phyloP scores from a whole-genome alignment of 2,888 invertebrate species.

The Graphium colonna region DNA sequence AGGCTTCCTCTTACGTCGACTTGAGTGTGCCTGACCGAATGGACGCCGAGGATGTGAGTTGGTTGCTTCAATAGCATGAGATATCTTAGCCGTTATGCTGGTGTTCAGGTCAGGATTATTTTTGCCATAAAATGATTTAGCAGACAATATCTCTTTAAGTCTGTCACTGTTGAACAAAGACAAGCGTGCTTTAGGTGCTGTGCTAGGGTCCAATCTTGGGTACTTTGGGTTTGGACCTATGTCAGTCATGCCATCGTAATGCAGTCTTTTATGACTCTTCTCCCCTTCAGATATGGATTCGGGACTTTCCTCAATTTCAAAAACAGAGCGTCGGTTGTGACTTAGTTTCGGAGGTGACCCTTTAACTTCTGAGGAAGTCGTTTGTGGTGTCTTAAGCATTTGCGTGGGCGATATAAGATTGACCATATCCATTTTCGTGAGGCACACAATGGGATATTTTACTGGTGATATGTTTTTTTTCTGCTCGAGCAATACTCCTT shows the following conservation, averaged over 20 bases:
- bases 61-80: constrained; percentile 54
- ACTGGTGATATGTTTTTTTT: constrained; percentile 56
- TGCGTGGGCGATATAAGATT: constrained; percentile 58
- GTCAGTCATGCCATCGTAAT: constrained; percentile 57
- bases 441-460: constrained; percentile 51
- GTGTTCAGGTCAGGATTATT: constrained; percentile 60
- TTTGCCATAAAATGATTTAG: constrained; percentile 80
- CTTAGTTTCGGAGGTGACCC: constrained; percentile 64
- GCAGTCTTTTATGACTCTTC: constrained; percentile 59
- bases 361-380: constrained; percentile 48
- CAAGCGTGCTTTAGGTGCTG: constrained; percentile 63
- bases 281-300: constrained; percentile 60
- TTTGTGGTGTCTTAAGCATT: constrained; percentile 69
- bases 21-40: constrained; percentile 47
- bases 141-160: constrained; percentile 70
- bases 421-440: constrained; percentile 63
- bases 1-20: constrained; percentile 54
- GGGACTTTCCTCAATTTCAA: constrained; percentile 66
- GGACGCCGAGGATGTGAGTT: constrained; percentile 42
- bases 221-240: constrained; percentile 54
- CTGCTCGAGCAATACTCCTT: constrained; percentile 63
- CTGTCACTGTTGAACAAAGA: constrained; percentile 67
- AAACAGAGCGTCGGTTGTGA: constrained; percentile 52
- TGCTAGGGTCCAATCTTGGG: constrained; percentile 52
- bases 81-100: constrained; percentile 51